phyloP scores from a whole-genome alignment of 2,888 invertebrate genomes.

The Cheilosia soror region DNA sequence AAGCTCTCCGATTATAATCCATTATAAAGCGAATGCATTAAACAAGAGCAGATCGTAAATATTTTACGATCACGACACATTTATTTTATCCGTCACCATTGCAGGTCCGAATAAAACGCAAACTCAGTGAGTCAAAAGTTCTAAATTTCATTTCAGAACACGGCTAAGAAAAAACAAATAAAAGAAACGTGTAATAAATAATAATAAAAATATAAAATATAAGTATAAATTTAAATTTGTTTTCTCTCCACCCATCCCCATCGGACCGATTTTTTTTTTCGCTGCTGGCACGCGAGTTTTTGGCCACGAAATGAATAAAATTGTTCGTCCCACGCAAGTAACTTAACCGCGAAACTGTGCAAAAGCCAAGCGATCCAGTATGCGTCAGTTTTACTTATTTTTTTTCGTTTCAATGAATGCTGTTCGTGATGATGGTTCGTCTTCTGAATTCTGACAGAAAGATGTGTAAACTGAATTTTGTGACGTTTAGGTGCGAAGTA shows the following conservation, averaged over 20 bases:
- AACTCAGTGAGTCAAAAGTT: slow-evolving; percentile 25
- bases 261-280: slow-evolving; percentile 1
- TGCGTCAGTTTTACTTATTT: background rate
- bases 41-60: slow-evolving; percentile 24
- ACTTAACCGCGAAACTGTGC: no score
- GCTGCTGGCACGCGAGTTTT: slow-evolving; percentile 54
- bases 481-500: slow-evolving; percentile 16
- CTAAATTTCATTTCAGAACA: slow-evolving; percentile 21
- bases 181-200: slow-evolving; percentile 8
- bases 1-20: background rate
- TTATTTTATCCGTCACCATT: background rate
- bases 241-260: background rate
- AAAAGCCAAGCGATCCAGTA: background rate
- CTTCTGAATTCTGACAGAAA: background rate
- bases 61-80: slow-evolving; percentile 47
- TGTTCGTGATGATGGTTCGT: background rate
- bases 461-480: slow-evolving; percentile 34
- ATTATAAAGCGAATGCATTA: background rate
- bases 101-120: background rate
- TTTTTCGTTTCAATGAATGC: background rate
- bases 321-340: slow-evolving; percentile 42
- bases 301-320: slow-evolving; percentile 52
- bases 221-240: background rate
- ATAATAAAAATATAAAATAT: slow-evolving; percentile 19
- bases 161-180: slow-evolving; percentile 2